Evolutionary conservation across 2,797 vertebrate species (phyloP).

Genomic region (Melopsittacus undulatus): DNA sequence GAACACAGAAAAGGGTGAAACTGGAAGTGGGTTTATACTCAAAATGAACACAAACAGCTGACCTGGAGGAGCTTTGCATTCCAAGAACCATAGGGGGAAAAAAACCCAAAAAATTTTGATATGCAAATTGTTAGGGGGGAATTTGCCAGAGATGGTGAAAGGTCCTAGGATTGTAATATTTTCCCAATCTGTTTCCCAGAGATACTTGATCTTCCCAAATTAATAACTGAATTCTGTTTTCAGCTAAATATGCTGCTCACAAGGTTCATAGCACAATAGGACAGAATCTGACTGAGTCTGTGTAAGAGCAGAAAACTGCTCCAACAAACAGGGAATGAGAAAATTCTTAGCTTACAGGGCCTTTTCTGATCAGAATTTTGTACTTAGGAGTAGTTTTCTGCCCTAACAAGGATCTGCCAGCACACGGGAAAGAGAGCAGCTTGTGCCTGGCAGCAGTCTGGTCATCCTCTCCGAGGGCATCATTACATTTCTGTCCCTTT

Average conservation of each 20-base stretch:
- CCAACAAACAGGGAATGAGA: neutral
- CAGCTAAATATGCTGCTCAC: neutral
- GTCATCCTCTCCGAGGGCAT: neutral
- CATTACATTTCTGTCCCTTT: neutral
- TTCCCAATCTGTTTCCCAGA: neutral
- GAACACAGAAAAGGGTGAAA: neutral
- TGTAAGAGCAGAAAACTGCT: neutral
- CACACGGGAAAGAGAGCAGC: neutral
- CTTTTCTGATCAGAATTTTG: neutral
- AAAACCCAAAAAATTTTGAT: neutral
- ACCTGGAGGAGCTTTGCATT: neutral
- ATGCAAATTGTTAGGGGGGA: neutral
- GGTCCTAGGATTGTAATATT: neutral
- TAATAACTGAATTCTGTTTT: neutral
- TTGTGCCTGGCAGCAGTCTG: neutral
- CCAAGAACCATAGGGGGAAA: neutral
- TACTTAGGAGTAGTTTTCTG: neutral
- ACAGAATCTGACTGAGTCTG: neutral
- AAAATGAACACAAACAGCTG: neutral
- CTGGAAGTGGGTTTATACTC: fast-evolving
- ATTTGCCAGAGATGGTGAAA: neutral
- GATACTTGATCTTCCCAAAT: neutral
- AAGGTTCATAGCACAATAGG: neutral
- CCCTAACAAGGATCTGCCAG: neutral
- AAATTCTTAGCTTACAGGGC: neutral